Conservation (phyloP, 2,888 invertebrate species). For the Caenorhabditis sulstoni region DNA sequence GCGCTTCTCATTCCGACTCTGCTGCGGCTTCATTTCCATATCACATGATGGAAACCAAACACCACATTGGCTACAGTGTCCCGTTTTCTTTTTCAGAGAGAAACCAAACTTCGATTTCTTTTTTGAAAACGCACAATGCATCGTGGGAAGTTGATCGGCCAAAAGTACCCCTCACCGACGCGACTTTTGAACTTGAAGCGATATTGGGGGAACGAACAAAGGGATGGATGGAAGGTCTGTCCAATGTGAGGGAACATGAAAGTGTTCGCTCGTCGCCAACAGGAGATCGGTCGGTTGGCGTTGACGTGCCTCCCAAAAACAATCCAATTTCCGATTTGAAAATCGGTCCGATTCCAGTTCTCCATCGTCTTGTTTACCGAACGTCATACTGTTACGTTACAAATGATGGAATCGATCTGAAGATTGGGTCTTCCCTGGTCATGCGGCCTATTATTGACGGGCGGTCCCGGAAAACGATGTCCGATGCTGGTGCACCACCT, state of each 20-base stretch:
- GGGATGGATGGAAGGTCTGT: no score
- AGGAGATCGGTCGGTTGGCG: not conserved
- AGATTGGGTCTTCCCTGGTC: constrained; percentile 30
- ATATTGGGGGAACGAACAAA: constrained; percentile 5
- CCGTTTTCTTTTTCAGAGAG: not conserved
- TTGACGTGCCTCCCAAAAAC: constrained; percentile 23
- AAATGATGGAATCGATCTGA: not conserved
- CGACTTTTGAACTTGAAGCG: not conserved
- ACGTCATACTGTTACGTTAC: constrained; percentile 42
- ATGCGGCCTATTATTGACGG: constrained; percentile 38
- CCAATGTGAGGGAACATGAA: not conserved
- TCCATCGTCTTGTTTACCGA: constrained; percentile 29
- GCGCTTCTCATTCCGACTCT: not conserved
- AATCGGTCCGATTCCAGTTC: constrained; percentile 32
- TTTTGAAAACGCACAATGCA: constrained; percentile 4
- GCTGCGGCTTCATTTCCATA: not conserved
- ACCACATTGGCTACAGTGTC: constrained; percentile 1
- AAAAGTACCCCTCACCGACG: no score
- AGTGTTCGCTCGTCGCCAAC: not conserved
- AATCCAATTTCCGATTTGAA: constrained; percentile 21
- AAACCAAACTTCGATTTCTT: not conserved
- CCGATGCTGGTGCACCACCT: constrained; percentile 25
- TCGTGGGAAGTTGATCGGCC: not conserved
- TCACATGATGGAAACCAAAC: constrained; percentile 7
- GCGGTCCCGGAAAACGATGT: constrained; percentile 13